Evolutionary conservation across 1,140 invertebrate species (phyloP).

Genomic region (Zaprionus ornatus): DNA sequence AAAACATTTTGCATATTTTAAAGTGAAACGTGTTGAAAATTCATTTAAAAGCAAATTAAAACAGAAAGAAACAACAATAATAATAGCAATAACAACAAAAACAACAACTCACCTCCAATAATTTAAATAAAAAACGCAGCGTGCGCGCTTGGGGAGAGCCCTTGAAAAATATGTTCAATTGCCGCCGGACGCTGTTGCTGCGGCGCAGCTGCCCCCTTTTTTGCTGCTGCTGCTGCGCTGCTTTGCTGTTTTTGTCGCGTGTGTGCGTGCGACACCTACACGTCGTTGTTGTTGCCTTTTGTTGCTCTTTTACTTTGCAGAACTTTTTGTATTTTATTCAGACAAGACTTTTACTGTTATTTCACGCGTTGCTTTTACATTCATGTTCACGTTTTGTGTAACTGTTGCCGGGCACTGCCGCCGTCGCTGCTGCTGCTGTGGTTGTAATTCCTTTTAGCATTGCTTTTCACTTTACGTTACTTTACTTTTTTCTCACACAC

Average conservation of each 20-base stretch:
- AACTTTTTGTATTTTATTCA: background rate
- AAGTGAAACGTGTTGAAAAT: constrained; percentile 39
- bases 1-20: constrained; percentile 37
- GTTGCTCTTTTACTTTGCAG: constrained; percentile 15
- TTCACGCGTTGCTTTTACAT: constrained; percentile 29
- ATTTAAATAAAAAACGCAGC: constrained; percentile 47
- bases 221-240: constrained; percentile 12
- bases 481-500: constrained; percentile 39
- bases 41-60: constrained; percentile 46
- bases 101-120: constrained; percentile 43
- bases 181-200: constrained; percentile 10
- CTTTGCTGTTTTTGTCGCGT: constrained; percentile 17
- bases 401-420: constrained; percentile 28
- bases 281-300: constrained; percentile 27
- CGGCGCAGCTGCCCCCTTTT: constrained; percentile 3
- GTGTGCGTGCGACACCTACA: constrained; percentile 39
- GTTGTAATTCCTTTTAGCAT: constrained; percentile 69
- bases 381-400: constrained; percentile 20
- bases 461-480: constrained; percentile 71
- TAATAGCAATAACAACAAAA: constrained; percentile 9
- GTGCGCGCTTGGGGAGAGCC: constrained; percentile 32
- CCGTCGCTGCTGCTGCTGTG: constrained; percentile 32
- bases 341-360: constrained; percentile 56
- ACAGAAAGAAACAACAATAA: constrained; percentile 4
- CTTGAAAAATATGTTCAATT: constrained; percentile 48